A percentile compares a stretch with the other conserved stretches of the same genome.
These are phyloP conservation scores for Agrochola circellaris DNA, from an alignment of 2,888 invertebrate species.

Conservation along the genomic window DNA sequence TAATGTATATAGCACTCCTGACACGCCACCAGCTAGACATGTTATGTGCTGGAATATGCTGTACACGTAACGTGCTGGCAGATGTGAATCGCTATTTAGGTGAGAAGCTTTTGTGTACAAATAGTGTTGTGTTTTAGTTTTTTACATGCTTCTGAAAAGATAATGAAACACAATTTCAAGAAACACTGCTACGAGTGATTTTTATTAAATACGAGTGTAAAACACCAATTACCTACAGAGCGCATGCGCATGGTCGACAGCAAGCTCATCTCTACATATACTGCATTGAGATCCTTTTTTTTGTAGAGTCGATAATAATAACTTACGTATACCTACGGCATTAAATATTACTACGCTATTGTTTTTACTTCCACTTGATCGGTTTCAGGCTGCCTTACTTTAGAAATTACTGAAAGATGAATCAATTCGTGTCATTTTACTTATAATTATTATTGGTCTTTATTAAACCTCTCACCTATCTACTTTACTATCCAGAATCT, in stretches of 20 bases:
- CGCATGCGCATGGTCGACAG: conserved; percentile 27
- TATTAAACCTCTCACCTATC: neutral
- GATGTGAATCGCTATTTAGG: neutral
- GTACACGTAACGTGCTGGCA: neutral
- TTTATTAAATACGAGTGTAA: conserved; percentile 31
- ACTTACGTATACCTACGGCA: conserved; percentile 20
- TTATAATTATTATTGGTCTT: neutral
- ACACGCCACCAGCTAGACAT: too few species aligned
- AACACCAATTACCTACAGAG: conserved; percentile 7
- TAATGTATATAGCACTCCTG: neutral
- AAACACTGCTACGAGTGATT: neutral
- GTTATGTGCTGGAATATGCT: neutral
- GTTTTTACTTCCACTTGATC: conserved; percentile 23
- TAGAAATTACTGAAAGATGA: conserved; percentile 1
- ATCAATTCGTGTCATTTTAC: neutral
- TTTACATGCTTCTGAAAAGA: neutral
- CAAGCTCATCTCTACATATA: conserved; percentile 35
- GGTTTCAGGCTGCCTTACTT: conserved; percentile 15
- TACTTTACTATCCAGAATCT: conserved; percentile 2
- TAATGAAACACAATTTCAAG: conserved; percentile 31
- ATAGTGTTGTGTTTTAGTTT: neutral
- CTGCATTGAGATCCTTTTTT: conserved; percentile 57
- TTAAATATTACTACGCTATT: conserved; percentile 50
- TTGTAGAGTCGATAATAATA: conserved; percentile 40
- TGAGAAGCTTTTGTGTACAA: neutral